Conservation (phyloP, 1,140 invertebrate genomes). For the Papilio dardanus region DNA sequence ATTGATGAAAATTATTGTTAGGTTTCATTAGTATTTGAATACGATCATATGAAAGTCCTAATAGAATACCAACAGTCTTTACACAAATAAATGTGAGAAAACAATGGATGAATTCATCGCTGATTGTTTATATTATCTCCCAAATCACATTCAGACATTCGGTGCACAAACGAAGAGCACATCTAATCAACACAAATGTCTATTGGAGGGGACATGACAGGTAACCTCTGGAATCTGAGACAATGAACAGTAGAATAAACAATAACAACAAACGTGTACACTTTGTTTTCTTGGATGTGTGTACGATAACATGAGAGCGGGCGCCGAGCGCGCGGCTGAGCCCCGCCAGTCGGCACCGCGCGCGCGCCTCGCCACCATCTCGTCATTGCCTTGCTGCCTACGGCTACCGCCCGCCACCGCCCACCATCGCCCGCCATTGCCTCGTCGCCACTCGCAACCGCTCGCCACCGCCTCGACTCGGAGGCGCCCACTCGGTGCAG, state of each 20-base stretch:
- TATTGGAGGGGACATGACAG: slow-evolving; percentile 44
- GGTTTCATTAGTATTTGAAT: background rate
- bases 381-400: background rate
- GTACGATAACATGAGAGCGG: slow-evolving; percentile 1
- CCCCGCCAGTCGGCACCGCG: background rate
- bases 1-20: background rate
- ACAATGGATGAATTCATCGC: slow-evolving; percentile 4
- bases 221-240: slow-evolving; percentile 53
- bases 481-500: no score
- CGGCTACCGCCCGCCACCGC: background rate
- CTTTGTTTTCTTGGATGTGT: slow-evolving; percentile 46
- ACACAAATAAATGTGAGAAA: background rate
- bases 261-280: slow-evolving; percentile 46
- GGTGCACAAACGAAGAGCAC: slow-evolving; percentile 23
- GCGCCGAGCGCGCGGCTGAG: background rate
- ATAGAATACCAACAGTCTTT: background rate
- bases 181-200: slow-evolving; percentile 36
- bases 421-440: background rate
- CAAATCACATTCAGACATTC: background rate
- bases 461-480: background rate
- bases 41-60: background rate
- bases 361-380: background rate
- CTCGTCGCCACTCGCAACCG: no score
- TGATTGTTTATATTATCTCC: slow-evolving; percentile 21
- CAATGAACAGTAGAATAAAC: slow-evolving; percentile 52